A percentile compares a stretch with the other conserved stretches of the same genome.
Conservation (phyloP, 2,797 vertebrate species). For the Hirundo rustica region DNA sequence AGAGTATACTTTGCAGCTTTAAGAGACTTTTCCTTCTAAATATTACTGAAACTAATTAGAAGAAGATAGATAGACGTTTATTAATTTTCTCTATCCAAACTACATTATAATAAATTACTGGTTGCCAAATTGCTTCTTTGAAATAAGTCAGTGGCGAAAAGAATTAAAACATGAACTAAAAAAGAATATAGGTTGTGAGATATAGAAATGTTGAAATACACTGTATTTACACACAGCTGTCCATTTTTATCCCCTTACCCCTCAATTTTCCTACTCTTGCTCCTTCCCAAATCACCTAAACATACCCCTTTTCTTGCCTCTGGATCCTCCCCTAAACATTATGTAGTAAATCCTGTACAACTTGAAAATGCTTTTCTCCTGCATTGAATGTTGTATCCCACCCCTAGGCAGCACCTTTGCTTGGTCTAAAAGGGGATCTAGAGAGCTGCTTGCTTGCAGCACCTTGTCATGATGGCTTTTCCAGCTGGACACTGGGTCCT, state of each 20-base stretch:
- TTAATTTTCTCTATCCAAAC: neutral
- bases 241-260: neutral
- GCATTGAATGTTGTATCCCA: neutral
- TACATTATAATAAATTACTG: neutral
- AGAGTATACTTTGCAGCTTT: neutral
- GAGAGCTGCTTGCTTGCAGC: neutral
- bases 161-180: neutral
- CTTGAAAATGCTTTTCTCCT: neutral
- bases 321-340: neutral
- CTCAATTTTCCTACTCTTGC: neutral
- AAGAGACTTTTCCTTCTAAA: neutral
- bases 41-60: neutral
- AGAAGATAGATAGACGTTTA: neutral
- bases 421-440: neutral
- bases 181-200: neutral
- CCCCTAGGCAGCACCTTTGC: accelerated
- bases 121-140: neutral
- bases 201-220: neutral
- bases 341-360: neutral
- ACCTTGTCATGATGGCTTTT: neutral
- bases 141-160: neutral
- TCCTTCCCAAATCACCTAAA: neutral
- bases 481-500: neutral
- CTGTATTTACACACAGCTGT: accelerated
- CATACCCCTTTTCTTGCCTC: neutral